Percentiles rank a stretch among this genome's conserved stretches.
phyloP scores from a whole-genome alignment of 2,113 vertebrate species.

The Sphaerodactylus townsendi region DNA sequence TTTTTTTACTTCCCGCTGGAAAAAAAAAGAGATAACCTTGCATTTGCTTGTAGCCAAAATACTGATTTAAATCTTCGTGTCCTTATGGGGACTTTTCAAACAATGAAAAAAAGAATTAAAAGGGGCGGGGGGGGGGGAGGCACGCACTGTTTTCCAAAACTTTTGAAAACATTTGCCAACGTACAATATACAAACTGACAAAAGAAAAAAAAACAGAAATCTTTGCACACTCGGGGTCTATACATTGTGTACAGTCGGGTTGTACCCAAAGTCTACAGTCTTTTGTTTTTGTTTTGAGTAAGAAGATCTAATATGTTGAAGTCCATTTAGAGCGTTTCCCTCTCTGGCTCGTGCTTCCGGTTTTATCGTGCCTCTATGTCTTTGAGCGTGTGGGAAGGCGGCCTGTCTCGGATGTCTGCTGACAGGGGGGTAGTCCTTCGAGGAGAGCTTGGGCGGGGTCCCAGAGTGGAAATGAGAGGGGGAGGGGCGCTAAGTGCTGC shows the following conservation, averaged over 20 bases:
- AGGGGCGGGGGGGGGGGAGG: constrained; percentile 73
- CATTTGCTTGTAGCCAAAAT: constrained; percentile 50
- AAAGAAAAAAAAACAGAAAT: constrained; percentile 72
- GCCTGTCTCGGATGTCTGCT: constrained; percentile 91
- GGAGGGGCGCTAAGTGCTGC: constrained; percentile 94
- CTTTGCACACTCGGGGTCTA: constrained; percentile 74
- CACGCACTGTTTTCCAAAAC: constrained; percentile 77
- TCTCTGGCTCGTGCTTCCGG: constrained; percentile 21
- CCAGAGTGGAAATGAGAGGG: constrained; percentile 92
- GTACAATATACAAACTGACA: constrained; percentile 80
- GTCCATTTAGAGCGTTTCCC: constrained; percentile 15
- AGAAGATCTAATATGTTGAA: constrained; percentile 37
- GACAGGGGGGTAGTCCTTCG: constrained; percentile 94
- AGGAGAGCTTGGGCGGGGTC: constrained; percentile 87
- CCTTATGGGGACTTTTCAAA: constrained; percentile 77
- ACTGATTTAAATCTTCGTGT: constrained; percentile 39
- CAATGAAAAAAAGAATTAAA: constrained; percentile 75
- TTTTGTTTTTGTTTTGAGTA: constrained; percentile 31
- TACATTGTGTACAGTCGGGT: constrained; percentile 76
- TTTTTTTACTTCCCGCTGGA: constrained; percentile 72
- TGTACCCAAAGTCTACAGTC: constrained; percentile 49
- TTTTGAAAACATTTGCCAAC: constrained; percentile 82
- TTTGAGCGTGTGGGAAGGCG: constrained; percentile 90
- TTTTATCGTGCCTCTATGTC: constrained; percentile 95
- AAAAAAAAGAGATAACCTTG: constrained; percentile 50